phyloP scores from a whole-genome alignment of 2,888 invertebrate species.

The Meta bourneti region DNA sequence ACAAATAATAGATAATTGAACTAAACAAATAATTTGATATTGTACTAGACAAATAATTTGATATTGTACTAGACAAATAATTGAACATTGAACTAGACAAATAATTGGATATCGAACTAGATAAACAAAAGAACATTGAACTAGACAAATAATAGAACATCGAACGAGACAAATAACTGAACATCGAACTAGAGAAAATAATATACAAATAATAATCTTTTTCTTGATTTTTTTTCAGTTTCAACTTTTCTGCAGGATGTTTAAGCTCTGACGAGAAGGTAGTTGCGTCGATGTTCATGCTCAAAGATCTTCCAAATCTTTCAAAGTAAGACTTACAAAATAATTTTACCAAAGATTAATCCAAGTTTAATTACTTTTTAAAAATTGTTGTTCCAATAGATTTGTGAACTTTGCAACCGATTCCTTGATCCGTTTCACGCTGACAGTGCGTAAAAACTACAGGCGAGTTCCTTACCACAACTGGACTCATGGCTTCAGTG shows the following conservation, averaged over 20 bases:
- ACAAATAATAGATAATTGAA: too few relatives aligned
- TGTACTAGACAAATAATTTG: too few relatives aligned
- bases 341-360: background rate
- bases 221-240: slow-evolving; percentile 40
- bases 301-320: slow-evolving; percentile 82
- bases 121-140: background rate
- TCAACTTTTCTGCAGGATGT: slow-evolving; percentile 86
- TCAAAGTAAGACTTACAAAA: slow-evolving; percentile 35
- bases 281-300: slow-evolving; percentile 88
- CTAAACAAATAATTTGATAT: too few relatives aligned
- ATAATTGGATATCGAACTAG: too few relatives aligned
- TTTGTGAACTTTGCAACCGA: slow-evolving; percentile 83
- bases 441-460: slow-evolving; percentile 92
- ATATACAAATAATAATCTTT: background rate
- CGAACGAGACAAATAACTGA: background rate
- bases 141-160: background rate
- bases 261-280: slow-evolving; percentile 88
- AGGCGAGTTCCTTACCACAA: slow-evolving; percentile 92
- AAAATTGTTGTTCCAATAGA: slow-evolving; percentile 4
- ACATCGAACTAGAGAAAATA: background rate
- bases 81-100: too few relatives aligned
- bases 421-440: slow-evolving; percentile 86
- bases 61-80: too few relatives aligned
- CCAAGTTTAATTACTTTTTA: too few relatives aligned
- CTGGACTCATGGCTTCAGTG: slow-evolving; percentile 93